phyloP scores from a whole-genome alignment of 2,888 invertebrate species.

The Cryptophagus acutangulus region DNA sequence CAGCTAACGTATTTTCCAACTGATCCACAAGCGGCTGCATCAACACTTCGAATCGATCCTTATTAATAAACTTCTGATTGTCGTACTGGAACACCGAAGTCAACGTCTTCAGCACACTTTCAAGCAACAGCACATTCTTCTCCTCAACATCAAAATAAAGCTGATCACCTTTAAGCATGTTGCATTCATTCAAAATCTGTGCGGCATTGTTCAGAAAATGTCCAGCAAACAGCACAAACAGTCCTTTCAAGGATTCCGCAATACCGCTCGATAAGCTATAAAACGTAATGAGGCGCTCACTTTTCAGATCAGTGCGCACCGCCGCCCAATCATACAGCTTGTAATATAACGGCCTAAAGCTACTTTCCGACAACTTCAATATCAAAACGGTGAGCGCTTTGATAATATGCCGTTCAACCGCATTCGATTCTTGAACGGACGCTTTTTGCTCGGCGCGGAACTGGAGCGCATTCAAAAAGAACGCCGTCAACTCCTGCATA shows the following conservation, averaged over 20 bases:
- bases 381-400: constrained; percentile 75
- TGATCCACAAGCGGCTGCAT: constrained; percentile 88
- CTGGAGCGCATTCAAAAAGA: constrained; percentile 70
- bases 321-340: constrained; percentile 89
- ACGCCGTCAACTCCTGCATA: constrained; percentile 63
- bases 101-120: constrained; percentile 70
- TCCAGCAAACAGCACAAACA: constrained; percentile 87
- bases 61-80: constrained; percentile 76
- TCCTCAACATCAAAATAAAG: constrained; percentile 53
- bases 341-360: constrained; percentile 83
- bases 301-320: constrained; percentile 56
- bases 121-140: constrained; percentile 60
- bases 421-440: constrained; percentile 49
- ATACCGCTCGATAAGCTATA: constrained; percentile 74
- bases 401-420: constrained; percentile 69
- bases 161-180: constrained; percentile 55
- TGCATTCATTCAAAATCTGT: constrained; percentile 64
- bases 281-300: constrained; percentile 72
- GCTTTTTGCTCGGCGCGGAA: constrained; percentile 55
- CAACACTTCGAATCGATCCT: constrained; percentile 76
- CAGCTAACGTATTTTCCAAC: constrained; percentile 70
- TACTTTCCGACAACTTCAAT: constrained; percentile 81
- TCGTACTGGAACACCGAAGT: constrained; percentile 76
- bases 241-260: constrained; percentile 75
- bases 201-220: constrained; percentile 80